Conservation (phyloP, 1,140 invertebrate genomes). For the Megathymus violae region DNA sequence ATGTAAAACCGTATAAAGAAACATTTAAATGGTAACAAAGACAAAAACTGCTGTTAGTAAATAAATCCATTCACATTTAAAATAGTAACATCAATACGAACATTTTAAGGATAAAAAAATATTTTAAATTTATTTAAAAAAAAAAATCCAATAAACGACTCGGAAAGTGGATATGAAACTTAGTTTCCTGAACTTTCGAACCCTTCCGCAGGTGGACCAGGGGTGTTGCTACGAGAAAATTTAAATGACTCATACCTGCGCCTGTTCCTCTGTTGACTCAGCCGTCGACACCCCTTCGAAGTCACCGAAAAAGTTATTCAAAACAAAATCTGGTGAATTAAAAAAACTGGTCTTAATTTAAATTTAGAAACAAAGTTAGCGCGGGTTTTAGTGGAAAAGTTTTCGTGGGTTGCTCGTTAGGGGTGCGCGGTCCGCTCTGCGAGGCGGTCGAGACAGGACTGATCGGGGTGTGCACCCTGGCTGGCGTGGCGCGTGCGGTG, state of each 20-base stretch:
- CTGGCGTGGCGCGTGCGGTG: constrained; percentile 62
- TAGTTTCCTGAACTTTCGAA: constrained; percentile 29
- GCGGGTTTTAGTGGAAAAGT: constrained; percentile 38
- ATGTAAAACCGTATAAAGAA: too few species aligned
- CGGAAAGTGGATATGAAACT: constrained; percentile 13
- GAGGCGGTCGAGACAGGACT: constrained; percentile 71
- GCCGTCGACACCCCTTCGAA: constrained; percentile 63
- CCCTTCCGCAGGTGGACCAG: constrained; percentile 51
- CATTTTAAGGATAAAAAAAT: too few species aligned
- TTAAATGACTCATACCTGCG: constrained; percentile 74
- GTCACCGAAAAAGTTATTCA: constrained; percentile 41
- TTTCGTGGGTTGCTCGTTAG: constrained; percentile 45
- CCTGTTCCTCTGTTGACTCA: constrained; percentile 73
- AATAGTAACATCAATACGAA: too few species aligned
- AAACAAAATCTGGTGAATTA: constrained; percentile 27
- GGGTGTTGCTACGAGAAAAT: constrained; percentile 78
- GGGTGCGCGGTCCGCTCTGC: constrained; percentile 75
- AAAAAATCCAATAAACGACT: not conserved
- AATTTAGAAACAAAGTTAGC: constrained; percentile 41
- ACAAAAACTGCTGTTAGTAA: too few species aligned
- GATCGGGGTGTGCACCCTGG: constrained; percentile 67
- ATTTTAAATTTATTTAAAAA: too few species aligned
- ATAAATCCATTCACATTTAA: too few species aligned
- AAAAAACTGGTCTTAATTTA: constrained; percentile 25
- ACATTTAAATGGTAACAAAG: too few species aligned